Percentiles rank a stretch among this genome's conserved stretches.
phyloP scores from a whole-genome alignment of 2,888 invertebrate species.

The Andrena fulva region DNA sequence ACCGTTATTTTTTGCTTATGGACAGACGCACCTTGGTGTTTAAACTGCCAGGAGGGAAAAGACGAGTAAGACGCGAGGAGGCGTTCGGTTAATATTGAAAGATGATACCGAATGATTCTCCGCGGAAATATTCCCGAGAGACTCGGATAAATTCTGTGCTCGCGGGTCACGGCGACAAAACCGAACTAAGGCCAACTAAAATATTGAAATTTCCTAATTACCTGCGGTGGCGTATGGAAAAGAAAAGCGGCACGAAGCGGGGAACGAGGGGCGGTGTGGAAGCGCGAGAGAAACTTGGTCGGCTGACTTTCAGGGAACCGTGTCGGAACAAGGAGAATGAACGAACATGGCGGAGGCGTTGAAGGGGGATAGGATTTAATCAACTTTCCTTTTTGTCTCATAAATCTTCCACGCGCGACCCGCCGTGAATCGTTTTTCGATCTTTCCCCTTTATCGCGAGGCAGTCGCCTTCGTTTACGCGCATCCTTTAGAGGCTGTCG shows the following conservation, averaged over 20 bases:
- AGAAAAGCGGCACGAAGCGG: not conserved
- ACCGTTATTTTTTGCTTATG: not conserved
- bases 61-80: not conserved
- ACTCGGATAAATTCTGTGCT: not conserved
- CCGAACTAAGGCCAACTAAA: slow-evolving; percentile 16
- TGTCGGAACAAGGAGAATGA: slow-evolving; percentile 51
- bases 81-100: too few species aligned
- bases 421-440: slow-evolving; percentile 28
- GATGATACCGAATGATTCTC: too few species aligned
- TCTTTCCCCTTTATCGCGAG: slow-evolving; percentile 3
- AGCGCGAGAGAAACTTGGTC: slow-evolving; percentile 23
- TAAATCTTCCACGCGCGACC: slow-evolving; percentile 69
- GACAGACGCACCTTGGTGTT: not conserved
- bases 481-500: slow-evolving; percentile 27
- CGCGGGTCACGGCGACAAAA: not conserved
- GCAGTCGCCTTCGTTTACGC: slow-evolving; percentile 3
- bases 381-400: slow-evolving; percentile 73
- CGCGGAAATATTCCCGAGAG: too few species aligned
- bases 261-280: not conserved
- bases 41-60: too few species aligned
- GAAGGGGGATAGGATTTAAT: slow-evolving; percentile 69
- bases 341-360: slow-evolving; percentile 32
- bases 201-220: slow-evolving; percentile 51
- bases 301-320: slow-evolving; percentile 7
- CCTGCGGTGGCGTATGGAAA: not conserved